Percentiles rank a stretch among this genome's conserved stretches.
Conservation (phyloP, 1,140 invertebrate genomes). For the Hyposmocoma kahamanoa region DNA sequence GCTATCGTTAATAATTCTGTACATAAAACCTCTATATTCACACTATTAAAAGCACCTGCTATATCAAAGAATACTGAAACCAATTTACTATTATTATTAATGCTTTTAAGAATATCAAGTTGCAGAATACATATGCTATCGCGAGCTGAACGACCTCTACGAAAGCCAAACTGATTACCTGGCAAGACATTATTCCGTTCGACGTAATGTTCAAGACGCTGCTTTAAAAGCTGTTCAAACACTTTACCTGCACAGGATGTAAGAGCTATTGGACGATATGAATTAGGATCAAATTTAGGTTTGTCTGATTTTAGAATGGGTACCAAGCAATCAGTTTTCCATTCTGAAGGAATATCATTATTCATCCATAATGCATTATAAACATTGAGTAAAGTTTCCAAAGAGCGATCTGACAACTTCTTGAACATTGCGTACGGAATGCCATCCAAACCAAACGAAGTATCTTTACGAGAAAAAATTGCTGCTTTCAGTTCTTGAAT, state of each 20-base stretch:
- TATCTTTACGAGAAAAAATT: slow-evolving; percentile 14
- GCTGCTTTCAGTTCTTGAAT: slow-evolving; percentile 14
- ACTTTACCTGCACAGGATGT: slow-evolving; percentile 20
- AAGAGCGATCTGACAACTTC: not conserved
- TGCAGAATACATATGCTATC: slow-evolving; percentile 6
- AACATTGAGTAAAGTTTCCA: slow-evolving; percentile 9
- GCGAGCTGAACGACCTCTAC: slow-evolving; percentile 10
- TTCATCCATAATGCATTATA: slow-evolving; percentile 17
- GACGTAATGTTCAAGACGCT: slow-evolving; percentile 15
- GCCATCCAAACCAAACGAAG: slow-evolving; percentile 17
- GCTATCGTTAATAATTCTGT: not conserved
- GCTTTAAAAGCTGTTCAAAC: slow-evolving; percentile 21
- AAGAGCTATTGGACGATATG: slow-evolving; percentile 14
- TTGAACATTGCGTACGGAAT: slow-evolving; percentile 22
- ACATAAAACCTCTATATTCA: not conserved
- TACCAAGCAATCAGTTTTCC: slow-evolving; percentile 8
- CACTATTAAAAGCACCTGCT: slow-evolving; percentile 8
- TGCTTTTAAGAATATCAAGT: slow-evolving; percentile 1
- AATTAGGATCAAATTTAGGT: not conserved
- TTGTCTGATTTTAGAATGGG: slow-evolving; percentile 12
- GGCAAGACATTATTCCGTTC: slow-evolving; percentile 15
- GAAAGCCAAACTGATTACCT: slow-evolving; percentile 21
- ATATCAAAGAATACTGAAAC: slow-evolving; percentile 10
- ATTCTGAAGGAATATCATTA: slow-evolving; percentile 1
- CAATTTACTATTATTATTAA: not conserved